Base-by-base conservation (phyloP, 1,140 invertebrate genomes). In the Stegodyphus dumicola region DNA sequence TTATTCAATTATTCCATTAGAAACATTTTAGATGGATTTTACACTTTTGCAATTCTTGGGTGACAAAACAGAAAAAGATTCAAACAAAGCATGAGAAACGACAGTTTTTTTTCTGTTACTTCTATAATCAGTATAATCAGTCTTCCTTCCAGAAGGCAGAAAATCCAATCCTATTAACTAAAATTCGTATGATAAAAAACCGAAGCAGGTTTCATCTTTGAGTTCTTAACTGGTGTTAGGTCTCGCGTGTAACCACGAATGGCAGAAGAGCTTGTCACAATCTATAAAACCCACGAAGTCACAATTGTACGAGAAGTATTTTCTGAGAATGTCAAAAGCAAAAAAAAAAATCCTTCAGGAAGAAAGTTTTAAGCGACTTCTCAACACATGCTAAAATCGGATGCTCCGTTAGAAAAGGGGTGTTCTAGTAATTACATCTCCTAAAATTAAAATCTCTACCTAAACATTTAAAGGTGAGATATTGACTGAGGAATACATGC, bases 1-100 rank as follows among this genome's bases (percentile, higher is more conserved):
- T 79, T 11, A 79, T 79, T 53, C 66, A 79, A 79, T 79, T 79
- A 79, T 79, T 79, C 51, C 67, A 79, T 69, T 79, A 79, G 53
- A 70, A 69, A 70, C 52, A 54, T 66, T 70, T 33, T 13, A 11
- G 10, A 51, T 6, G 7, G 53, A 53, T 79, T 56, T 69, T 79
- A 56, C 48, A 52, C 66, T 56, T 79, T 70, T 79, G 65, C 33
- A 18, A 79, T 79, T 79, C 65, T 52, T 15, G 13, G n/a, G 54
- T 18, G 56, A 77, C 33, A 77, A 15, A 48, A 51, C 15, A 77
- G 9, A 79, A 56, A 79, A 79, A 70, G 66, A 70, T 33, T 53
- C 18, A 69, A 79, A 70, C 66, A 52, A 18, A 79, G 10, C 77
- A 67, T 70, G 52, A 79, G 70, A 70, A 70, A 48, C 53, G 67